Percentiles rank a stretch among this genome's conserved stretches.
Conservation (phyloP, 2,113 vertebrate species). For the Glaucomys volans region DNA sequence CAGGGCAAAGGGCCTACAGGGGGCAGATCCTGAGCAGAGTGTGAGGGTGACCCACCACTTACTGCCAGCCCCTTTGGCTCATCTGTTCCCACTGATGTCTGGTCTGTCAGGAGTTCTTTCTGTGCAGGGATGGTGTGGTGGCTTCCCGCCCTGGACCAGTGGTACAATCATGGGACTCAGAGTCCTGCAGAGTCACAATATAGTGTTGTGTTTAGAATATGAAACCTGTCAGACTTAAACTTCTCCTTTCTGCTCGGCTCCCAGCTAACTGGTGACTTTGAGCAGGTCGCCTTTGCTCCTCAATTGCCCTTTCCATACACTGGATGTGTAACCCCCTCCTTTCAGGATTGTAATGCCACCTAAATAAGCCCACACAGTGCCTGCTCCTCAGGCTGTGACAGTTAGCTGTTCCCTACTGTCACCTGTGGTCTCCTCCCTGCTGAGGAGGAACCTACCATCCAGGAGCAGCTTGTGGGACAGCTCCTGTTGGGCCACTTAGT, state of each 20-base stretch:
- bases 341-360: not conserved
- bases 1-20: not conserved
- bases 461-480: no score
- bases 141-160: not conserved
- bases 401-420: not conserved
- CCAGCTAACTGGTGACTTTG: not conserved
- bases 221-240: not conserved
- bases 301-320: not conserved
- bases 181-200: not conserved
- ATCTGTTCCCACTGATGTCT: not conserved
- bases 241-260: not conserved
- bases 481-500: not conserved
- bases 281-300: not conserved
- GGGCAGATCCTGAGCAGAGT: not conserved
- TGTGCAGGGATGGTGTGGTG: fast-evolving
- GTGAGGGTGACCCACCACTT: not conserved
- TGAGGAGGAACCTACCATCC: not conserved
- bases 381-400: not conserved
- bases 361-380: not conserved
- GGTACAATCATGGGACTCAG: not conserved
- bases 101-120: not conserved
- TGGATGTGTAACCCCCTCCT: not conserved
- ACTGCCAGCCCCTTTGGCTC: not conserved
- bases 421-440: not conserved
- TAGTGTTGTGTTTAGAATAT: not conserved